Base-by-base conservation (phyloP, 2,113 vertebrate species). In the Antennarius striatus region DNA sequence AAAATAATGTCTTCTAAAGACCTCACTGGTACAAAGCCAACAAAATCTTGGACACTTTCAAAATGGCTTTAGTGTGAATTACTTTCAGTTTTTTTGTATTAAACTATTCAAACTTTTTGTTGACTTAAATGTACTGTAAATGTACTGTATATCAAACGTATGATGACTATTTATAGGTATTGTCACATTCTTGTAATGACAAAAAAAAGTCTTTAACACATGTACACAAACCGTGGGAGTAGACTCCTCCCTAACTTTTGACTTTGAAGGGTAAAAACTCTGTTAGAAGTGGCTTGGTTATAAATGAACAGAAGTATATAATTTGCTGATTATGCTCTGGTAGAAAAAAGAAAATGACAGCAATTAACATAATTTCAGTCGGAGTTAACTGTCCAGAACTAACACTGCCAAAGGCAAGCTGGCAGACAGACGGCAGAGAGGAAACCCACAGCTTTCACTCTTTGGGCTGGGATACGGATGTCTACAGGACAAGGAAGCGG, bases 351-450 rank as follows among this genome's bases (percentile, higher is more conserved):
- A 92, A 91, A 92, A 93, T 92, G 91, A 91, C 90, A 90, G 88
- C 90, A 89, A 93, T 93, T 92, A 92, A 92, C 86, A 93, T 90
- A 90, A 90, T 91, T 91, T 89, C 89, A 91, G 90, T 89, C 77
- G 90, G 91, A 93, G 92, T 93, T 93, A 94, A 93, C 93, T 91
- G 92, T 90, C 91, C 91, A 94, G 91, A 93, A 92, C 92, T 92
- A 93, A 93, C 92, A 91, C 84, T 79, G 91, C 91, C 90, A 90
- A 91, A 91, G 90, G 91, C 91, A 90, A 91, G 90, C 89, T 89
- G 91, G 88, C 87, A 91, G 84, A 89, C 89, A 90, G 89, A 85
- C 55, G 88, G 82, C 83, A 73, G 65, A 65, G 84, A 83, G 87
- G 77, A 84, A 80, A 88, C 75, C 89, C 83, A 83, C 83, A 76